Conservation (phyloP, 2,888 invertebrate species). For the Neoaliturus tenellus region DNA sequence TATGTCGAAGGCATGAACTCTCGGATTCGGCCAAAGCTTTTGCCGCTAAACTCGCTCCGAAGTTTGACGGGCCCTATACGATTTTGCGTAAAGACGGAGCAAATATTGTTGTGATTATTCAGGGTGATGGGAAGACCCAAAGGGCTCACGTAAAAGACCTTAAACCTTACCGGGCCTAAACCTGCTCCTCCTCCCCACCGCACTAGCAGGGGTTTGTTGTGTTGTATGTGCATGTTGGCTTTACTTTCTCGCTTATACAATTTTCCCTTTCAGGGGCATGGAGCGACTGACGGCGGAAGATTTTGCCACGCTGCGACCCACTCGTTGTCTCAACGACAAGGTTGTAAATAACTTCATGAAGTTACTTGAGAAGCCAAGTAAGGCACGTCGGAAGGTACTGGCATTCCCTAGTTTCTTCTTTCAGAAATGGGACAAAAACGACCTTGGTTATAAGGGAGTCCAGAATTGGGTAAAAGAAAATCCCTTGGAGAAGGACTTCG, state of each 20-base stretch:
- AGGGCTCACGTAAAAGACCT: slow-evolving; percentile 1
- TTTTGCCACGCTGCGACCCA: neutral
- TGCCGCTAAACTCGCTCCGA: neutral
- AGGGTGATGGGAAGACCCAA: neutral
- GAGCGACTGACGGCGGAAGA: neutral
- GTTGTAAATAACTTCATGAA: neutral
- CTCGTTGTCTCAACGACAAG: neutral
- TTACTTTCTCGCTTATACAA: neutral
- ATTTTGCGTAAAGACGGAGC: neutral
- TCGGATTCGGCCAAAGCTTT: neutral
- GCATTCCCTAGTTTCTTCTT: neutral
- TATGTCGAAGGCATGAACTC: neutral
- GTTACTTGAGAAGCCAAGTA: neutral
- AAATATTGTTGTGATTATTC: neutral
- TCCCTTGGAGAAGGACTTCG: neutral
- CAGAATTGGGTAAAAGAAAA: neutral
- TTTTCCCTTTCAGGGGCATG: neutral
- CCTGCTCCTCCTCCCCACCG: neutral
- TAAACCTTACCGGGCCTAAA: neutral
- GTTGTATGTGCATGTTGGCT: neutral
- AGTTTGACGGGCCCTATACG: neutral
- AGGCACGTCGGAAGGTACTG: neutral
- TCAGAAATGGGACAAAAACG: neutral
- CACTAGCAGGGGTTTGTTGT: neutral
- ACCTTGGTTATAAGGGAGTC: neutral